Percentiles rank a stretch among this genome's conserved stretches.
Evolutionary conservation across 2,888 invertebrate genomes (phyloP).

Genomic region (Yponomeuta plumbellus): DNA sequence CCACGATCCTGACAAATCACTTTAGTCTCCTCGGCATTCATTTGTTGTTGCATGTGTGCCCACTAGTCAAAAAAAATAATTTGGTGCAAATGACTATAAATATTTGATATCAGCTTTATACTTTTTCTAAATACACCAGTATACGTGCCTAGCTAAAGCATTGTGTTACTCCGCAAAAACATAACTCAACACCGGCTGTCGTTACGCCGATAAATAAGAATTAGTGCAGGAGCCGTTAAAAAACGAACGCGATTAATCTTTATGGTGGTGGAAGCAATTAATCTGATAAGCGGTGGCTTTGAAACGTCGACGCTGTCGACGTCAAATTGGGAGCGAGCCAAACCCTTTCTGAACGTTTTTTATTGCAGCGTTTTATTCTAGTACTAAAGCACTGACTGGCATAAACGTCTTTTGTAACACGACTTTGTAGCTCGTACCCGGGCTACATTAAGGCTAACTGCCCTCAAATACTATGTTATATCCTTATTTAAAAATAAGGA

Average conservation of each 20-base stretch:
- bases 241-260: background rate
- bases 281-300: background rate
- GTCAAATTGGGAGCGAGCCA: background rate
- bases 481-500: too few species aligned
- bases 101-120: too few species aligned
- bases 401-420: background rate
- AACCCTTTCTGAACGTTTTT: background rate
- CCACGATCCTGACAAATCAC: too few species aligned
- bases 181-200: background rate
- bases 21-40: too few species aligned
- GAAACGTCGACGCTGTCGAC: background rate
- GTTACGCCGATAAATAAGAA: background rate
- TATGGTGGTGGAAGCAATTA: background rate
- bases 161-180: background rate
- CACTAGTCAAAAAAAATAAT: too few species aligned
- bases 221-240: background rate
- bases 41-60: too few species aligned
- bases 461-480: too few species aligned
- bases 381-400: background rate
- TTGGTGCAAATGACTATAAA: too few species aligned
- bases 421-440: background rate
- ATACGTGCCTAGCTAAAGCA: background rate
- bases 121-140: background rate
- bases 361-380: background rate
- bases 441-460: too few species aligned